Percentiles rank a stretch among this genome's conserved stretches.
phyloP scores from a whole-genome alignment of 1,140 invertebrate species.

The Sminthurinus signatus region DNA sequence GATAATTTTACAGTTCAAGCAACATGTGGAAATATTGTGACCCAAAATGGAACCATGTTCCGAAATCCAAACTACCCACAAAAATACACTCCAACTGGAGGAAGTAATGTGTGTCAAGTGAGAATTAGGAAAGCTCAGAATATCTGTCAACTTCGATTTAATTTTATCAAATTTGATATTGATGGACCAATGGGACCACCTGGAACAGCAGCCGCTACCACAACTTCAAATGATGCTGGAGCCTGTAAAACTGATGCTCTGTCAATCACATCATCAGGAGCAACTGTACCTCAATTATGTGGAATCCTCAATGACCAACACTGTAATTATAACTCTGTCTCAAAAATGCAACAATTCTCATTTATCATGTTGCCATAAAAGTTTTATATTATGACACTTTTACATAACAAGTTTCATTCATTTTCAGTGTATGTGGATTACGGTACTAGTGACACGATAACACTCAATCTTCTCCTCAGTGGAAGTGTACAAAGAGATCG shows the following conservation, averaged over 20 bases:
- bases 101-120: conserved; percentile 36
- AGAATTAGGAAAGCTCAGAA: conserved; percentile 30
- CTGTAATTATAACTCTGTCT: conserved; percentile 13
- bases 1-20: conserved; percentile 22
- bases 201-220: not conserved
- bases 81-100: conserved; percentile 25
- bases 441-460: conserved; percentile 38
- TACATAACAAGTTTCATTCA: not conserved
- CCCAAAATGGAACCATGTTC: conserved; percentile 35
- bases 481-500: conserved; percentile 28
- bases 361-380: not conserved
- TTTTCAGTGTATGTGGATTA: conserved; percentile 34
- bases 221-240: conserved; percentile 23
- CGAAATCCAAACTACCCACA: conserved; percentile 37
- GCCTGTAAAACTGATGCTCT: conserved; percentile 36
- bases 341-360: no score
- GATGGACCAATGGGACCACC: conserved; percentile 22
- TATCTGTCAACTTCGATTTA: conserved; percentile 32
- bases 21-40: conserved; percentile 31
- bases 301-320: conserved; percentile 36
- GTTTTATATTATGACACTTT: not conserved
- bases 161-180: conserved; percentile 37
- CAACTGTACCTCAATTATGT: conserved; percentile 29
- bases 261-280: conserved; percentile 27
- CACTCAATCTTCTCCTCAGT: conserved; percentile 28